These are phyloP conservation scores for Reinhardtius hippoglossoides DNA, from an alignment of 2,113 vertebrate genomes.

Conservation along the genomic window DNA sequence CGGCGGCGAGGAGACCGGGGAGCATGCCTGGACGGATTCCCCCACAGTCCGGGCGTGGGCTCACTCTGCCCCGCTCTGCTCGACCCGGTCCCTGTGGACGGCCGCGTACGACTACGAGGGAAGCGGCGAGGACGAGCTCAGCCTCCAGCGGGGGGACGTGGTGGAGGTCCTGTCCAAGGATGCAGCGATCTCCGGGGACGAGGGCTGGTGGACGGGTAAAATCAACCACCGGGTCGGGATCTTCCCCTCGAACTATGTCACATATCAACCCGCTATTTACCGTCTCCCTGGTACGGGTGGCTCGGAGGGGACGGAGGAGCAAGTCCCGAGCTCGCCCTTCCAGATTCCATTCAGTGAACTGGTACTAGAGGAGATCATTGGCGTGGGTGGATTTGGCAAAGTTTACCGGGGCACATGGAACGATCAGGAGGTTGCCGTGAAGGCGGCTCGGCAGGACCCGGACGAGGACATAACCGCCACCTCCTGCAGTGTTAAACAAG, in stretches of 20 bases:
- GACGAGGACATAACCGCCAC: constrained; percentile 95
- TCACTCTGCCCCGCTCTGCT: constrained; percentile 82
- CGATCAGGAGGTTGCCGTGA: constrained; percentile 92
- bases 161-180: constrained; percentile 91
- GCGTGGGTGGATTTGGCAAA: constrained; percentile 95
- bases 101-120: constrained; percentile 90
- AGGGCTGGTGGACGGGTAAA: constrained; percentile 93
- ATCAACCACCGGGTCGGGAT: constrained; percentile 89
- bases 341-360: constrained; percentile 89
- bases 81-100: constrained; percentile 85
- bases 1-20: constrained; percentile 67
- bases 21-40: constrained; percentile 77
- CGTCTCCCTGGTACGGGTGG: constrained; percentile 70
- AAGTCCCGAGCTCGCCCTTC: constrained; percentile 80
- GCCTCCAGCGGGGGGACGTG: constrained; percentile 87
- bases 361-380: constrained; percentile 92
- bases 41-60: constrained; percentile 80
- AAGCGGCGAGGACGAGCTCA: constrained; percentile 90
- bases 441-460: constrained; percentile 92
- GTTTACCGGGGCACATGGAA: constrained; percentile 93
- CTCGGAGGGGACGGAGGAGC: constrained; percentile 60
- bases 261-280: constrained; percentile 80
- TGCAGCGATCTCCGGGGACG: constrained; percentile 88
- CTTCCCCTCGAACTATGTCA: constrained; percentile 91
- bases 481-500: constrained; percentile 89